Evolutionary conservation across 2,113 vertebrate species (phyloP), one percentile per base, ranked within the genome.

Genomic region (Pungitius pungitius): DNA sequence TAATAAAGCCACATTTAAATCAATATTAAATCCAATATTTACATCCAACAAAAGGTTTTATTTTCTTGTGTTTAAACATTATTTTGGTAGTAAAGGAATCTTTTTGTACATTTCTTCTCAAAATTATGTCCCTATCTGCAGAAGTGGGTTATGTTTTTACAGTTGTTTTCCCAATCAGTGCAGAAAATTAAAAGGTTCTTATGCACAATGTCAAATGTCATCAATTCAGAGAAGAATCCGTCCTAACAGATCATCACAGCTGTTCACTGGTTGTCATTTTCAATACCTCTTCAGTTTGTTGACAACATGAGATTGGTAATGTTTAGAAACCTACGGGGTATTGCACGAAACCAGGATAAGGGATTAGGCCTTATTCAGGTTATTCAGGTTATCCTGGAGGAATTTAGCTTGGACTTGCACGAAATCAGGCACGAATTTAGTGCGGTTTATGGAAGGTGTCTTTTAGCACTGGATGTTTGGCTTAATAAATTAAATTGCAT

Each of bases 71-170:
- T 62, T 69, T 20, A 37, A 70, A 73, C 15, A 27, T 75, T 66
- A 80, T 67, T 58, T 39, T 47, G 15, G 54, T 60, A 57, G 66
- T 45, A 51, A 83, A 45, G 37, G 24, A 76, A 75, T 35, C 6
- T 33, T 85, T 80, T 85, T 67, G 22, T 84, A 67, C n/a, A 58
- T 76, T 78, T 65, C 27, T 73, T 73, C 84, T 94, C 90, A 88
- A 86, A 60, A 91, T 91, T 90, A 92, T 91, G 91, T 81, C 60
- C 85, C 91, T 93, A 82, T 94, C 93, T 94, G 90, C 89, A 81
- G 65, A 75, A 81, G 70, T 64, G 40, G 3, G 60, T 82, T 87
- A 71, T 89, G 82, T 78, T 75, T 61, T 5, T 60, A 60, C 67
- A 79, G 17, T 74, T 62, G n/a, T 72, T 86, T 83, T 85, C 60